Evolutionary conservation across 2,113 vertebrate species (phyloP).

Genomic region (Sturnus vulgaris): DNA sequence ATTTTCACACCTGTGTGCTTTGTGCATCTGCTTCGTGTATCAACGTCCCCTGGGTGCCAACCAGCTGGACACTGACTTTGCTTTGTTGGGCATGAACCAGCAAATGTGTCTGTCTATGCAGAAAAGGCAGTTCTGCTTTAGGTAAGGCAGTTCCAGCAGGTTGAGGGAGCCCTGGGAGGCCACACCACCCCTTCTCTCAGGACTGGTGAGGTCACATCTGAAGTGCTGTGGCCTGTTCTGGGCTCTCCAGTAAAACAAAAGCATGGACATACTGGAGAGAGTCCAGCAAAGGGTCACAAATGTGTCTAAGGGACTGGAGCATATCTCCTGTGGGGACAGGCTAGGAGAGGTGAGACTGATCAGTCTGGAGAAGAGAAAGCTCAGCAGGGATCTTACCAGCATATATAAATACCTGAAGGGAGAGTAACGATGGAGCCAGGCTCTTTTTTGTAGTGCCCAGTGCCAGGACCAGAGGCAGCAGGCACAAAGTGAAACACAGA

Average conservation of each 20-base stretch:
- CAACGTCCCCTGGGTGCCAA: neutral
- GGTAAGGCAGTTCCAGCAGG: neutral
- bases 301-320: no score
- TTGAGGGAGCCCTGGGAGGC: accelerated
- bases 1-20: neutral
- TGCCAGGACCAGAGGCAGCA: neutral
- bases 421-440: neutral
- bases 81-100: neutral
- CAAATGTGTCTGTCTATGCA: neutral
- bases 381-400: neutral
- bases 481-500: neutral
- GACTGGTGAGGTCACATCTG: neutral
- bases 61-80: neutral
- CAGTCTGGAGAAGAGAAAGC: neutral
- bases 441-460: neutral
- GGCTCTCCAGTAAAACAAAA: neutral
- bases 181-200: neutral
- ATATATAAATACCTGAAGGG: neutral
- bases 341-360: neutral
- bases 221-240: neutral
- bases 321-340: neutral
- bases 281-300: neutral
- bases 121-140: neutral
- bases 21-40: neutral
- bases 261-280: neutral